phyloP scores from a whole-genome alignment of 2,888 invertebrate species.

The Leptinotarsa tumamoca region DNA sequence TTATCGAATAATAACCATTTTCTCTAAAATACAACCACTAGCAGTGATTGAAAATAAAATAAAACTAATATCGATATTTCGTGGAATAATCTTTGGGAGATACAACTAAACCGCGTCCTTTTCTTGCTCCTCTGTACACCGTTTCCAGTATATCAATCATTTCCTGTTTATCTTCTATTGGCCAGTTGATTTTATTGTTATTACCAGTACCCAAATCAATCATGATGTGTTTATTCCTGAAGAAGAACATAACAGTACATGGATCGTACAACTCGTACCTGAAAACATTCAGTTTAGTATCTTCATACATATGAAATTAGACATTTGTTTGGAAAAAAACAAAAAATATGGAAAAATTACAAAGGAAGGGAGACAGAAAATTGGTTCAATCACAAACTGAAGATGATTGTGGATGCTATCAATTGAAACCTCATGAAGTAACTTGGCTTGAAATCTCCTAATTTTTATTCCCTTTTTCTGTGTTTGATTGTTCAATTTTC shows the following conservation, averaged over 20 bases:
- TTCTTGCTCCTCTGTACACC: constrained; percentile 96
- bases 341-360: too few species aligned
- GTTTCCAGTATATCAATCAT: constrained; percentile 99
- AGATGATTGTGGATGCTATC: too few species aligned
- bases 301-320: neutral
- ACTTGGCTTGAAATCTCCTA: too few species aligned
- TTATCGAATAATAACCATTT: too few species aligned
- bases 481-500: too few species aligned
- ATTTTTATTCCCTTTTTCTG: too few species aligned
- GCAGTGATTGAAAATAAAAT: neutral
- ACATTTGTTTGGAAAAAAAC: too few species aligned
- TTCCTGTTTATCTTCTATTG: constrained; percentile 97
- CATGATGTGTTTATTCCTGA: constrained; percentile 99
- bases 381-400: too few species aligned
- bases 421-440: too few species aligned
- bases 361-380: too few species aligned
- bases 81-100: constrained; percentile 99
- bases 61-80: constrained; percentile 94
- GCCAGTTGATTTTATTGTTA: constrained; percentile 99
- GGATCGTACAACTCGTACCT: constrained; percentile 96
- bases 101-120: constrained; percentile 98
- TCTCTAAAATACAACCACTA: too few species aligned
- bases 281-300: neutral
- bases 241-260: constrained; percentile 99
- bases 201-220: constrained; percentile 99